A percentile compares a stretch with the other conserved stretches of the same genome.
These are phyloP conservation scores for Antheraea yamamai DNA, from an alignment of 2,888 invertebrate species.

Conservation along the genomic window DNA sequence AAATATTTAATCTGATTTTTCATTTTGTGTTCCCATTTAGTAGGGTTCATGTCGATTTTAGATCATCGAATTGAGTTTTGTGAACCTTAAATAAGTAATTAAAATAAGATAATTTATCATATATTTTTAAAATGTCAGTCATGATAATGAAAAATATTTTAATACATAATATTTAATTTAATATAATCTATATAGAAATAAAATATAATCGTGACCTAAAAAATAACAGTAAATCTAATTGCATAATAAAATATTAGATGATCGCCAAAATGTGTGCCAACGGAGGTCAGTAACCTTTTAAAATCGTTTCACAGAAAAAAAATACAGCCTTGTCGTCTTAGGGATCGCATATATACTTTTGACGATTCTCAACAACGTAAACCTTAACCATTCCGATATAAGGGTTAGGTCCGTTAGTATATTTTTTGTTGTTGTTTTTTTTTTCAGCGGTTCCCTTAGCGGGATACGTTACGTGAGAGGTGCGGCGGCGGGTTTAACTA, in stretches of 20 bases:
- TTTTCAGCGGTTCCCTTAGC: conserved; percentile 72
- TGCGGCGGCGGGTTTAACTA: conserved; percentile 51
- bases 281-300: conserved; percentile 54
- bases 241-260: not conserved
- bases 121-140: too few relatives aligned
- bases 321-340: conserved; percentile 45
- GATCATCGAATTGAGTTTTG: too few relatives aligned
- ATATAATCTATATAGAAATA: not conserved
- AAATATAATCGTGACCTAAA: not conserved
- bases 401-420: conserved; percentile 34
- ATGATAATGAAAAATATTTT: too few relatives aligned
- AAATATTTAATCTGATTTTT: too few relatives aligned
- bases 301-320: conserved; percentile 48
- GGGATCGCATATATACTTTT: conserved; percentile 27
- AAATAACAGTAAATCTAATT: not conserved
- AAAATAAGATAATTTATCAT: too few relatives aligned
- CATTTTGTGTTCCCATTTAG: too few relatives aligned
- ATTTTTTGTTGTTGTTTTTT: conserved; percentile 44
- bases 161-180: too few relatives aligned
- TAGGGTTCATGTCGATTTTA: too few relatives aligned
- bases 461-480: conserved; percentile 52
- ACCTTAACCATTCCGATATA: conserved; percentile 38
- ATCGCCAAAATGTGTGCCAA: conserved; percentile 33
- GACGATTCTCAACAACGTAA: conserved; percentile 24
- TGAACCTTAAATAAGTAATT: too few relatives aligned